These are phyloP conservation scores for Drosophila albomicans DNA, from an alignment of 1,140 invertebrate species.

Conservation along the genomic window DNA sequence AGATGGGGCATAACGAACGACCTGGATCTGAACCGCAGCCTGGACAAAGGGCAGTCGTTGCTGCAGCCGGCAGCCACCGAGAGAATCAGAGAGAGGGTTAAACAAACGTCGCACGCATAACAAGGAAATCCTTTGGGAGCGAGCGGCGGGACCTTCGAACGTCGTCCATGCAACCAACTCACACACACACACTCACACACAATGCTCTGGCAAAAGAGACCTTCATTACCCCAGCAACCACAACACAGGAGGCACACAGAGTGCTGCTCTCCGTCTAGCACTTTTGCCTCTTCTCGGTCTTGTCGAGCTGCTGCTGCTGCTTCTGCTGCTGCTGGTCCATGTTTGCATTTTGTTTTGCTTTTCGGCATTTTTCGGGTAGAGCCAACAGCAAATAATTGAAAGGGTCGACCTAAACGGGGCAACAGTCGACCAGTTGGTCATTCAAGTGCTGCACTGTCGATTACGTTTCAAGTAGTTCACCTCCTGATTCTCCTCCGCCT, in stretches of 20 bases:
- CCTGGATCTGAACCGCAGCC: constrained; percentile 69
- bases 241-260: constrained; percentile 11
- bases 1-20: constrained; percentile 68
- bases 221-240: constrained; percentile 58
- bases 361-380: constrained; percentile 68
- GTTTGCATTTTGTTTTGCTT: constrained; percentile 81
- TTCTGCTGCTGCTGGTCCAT: constrained; percentile 33
- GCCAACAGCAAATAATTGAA: constrained; percentile 78
- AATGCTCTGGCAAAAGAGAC: constrained; percentile 13
- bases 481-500: constrained; percentile 15
- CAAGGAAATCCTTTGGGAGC: constrained; percentile 82
- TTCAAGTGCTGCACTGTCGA: constrained; percentile 80
- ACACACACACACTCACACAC: constrained; percentile 29
- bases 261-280: constrained; percentile 43
- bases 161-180: constrained; percentile 31
- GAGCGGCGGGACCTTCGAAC: constrained; percentile 17
- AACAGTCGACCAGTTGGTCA: constrained; percentile 65
- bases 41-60: constrained; percentile 76
- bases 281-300: constrained; percentile 21
- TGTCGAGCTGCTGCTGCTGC: background rate
- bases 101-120: constrained; percentile 81
- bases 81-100: constrained; percentile 56
- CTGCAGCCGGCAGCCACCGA: constrained; percentile 20
- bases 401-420: constrained; percentile 49
- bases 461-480: constrained; percentile 75